Evolutionary conservation across 2,113 vertebrate genomes (phyloP).

Genomic region (Hypomesus transpacificus): DNA sequence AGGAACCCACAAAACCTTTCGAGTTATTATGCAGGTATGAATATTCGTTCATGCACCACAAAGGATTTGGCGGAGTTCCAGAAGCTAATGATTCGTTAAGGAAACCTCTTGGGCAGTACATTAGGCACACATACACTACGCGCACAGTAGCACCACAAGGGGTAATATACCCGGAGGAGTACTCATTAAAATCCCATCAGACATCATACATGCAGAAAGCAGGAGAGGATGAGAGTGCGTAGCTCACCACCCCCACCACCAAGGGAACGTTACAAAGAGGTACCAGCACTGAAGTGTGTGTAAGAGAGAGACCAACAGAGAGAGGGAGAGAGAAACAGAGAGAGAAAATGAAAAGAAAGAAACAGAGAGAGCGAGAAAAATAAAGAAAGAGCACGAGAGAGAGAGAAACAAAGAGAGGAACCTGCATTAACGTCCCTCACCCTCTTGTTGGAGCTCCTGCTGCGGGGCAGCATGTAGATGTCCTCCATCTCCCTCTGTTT

Average conservation of each 20-base stretch:
- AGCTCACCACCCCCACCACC: neutral
- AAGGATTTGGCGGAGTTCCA: slow-evolving; percentile 14
- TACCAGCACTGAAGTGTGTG: no score
- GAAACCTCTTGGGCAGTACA: slow-evolving; percentile 4
- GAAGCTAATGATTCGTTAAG: slow-evolving; percentile 35
- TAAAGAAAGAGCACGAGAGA: no score
- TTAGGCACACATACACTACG: neutral
- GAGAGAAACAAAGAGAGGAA: no score
- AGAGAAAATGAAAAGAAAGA: no score
- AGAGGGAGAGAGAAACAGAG: no score
- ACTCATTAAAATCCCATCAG: neutral
- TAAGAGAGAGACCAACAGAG: no score
- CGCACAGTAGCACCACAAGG: neutral
- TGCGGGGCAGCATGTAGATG: slow-evolving; percentile 95
- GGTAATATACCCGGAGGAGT: neutral
- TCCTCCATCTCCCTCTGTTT: slow-evolving; percentile 95
- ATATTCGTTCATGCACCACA: slow-evolving; percentile 4
- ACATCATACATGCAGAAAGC: neutral
- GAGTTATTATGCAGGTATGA: slow-evolving; percentile 18
- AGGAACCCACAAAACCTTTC: neutral
- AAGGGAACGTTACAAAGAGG: neutral
- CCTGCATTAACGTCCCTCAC: slow-evolving; percentile 55
- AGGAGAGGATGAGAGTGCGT: neutral
- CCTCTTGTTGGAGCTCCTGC: slow-evolving; percentile 95
- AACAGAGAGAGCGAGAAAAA: no score